These are phyloP conservation scores for Hymenochirus boettgeri DNA, from an alignment of 2,113 vertebrate species.

Conservation along the genomic window DNA sequence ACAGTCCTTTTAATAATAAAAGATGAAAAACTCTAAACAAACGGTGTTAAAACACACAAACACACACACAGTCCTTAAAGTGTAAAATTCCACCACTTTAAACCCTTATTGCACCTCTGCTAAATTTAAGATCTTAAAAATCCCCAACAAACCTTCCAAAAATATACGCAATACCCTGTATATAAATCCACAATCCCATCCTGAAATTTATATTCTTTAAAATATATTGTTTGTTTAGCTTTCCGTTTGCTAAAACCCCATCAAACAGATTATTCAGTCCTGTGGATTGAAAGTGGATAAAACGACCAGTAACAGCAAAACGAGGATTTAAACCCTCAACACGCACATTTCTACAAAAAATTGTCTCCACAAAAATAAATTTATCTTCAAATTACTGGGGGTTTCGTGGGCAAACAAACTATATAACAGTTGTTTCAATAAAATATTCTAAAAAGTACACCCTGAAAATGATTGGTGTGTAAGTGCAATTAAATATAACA, in stretches of 20 bases:
- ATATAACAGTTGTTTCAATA: too few relatives aligned
- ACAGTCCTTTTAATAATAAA: conserved; percentile 67
- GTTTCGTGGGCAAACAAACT: too few relatives aligned
- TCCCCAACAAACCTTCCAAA: conserved; percentile 37
- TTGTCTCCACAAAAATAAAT: too few relatives aligned
- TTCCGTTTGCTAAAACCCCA: background rate
- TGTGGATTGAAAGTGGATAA: too few relatives aligned
- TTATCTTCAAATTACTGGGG: too few relatives aligned
- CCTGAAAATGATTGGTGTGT: too few relatives aligned
- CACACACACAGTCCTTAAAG: conserved; percentile 47
- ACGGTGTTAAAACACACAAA: conserved; percentile 34
- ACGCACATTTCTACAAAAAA: too few relatives aligned
- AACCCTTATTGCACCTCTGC: conserved; percentile 59
- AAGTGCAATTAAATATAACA: too few relatives aligned
- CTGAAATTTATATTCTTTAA: conserved; percentile 72
- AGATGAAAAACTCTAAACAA: conserved; percentile 48
- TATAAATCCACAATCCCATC: conserved; percentile 46
- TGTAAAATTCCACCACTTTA: conserved; percentile 44
- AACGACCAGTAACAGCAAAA: too few relatives aligned
- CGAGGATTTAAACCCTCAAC: too few relatives aligned
- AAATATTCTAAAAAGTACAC: too few relatives aligned
- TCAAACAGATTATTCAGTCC: too few relatives aligned
- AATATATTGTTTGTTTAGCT: conserved; percentile 76
- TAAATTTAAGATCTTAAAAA: conserved; percentile 46
- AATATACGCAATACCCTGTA: conserved; percentile 50